Conservation (phyloP, 2,113 vertebrate genomes). For the Helogale parvula region DNA sequence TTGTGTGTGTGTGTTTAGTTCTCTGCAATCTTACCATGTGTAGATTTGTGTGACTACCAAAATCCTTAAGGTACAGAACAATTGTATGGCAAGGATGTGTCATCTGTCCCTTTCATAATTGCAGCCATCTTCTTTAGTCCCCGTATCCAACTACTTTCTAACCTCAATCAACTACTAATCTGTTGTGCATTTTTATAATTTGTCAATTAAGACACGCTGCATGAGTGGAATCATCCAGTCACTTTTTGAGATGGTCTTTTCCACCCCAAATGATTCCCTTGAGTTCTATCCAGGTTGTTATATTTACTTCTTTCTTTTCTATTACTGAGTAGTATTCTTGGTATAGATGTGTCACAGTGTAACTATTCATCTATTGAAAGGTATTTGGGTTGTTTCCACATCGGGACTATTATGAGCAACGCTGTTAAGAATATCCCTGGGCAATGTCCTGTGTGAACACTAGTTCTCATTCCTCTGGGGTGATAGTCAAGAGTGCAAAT, state of each 20-base stretch:
- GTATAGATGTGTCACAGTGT: not conserved
- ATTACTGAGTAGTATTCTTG: not conserved
- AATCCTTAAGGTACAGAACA: not conserved
- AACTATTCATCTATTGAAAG: not conserved
- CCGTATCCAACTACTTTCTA: not conserved
- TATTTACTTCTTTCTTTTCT: not conserved
- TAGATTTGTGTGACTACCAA: not conserved
- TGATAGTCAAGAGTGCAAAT: not conserved
- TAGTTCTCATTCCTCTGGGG: not conserved
- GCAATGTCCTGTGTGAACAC: not conserved
- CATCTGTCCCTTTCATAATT: not conserved
- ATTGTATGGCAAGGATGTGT: not conserved
- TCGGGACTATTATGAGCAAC: not conserved
- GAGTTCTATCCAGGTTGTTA: not conserved
- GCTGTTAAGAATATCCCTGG: not conserved
- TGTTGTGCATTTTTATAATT: not conserved
- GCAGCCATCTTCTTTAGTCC: not conserved
- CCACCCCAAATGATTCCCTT: not conserved
- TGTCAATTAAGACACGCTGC: not conserved
- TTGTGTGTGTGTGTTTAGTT: not conserved
- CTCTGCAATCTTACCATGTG: not conserved
- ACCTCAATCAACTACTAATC: not conserved
- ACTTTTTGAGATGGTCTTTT: not conserved
- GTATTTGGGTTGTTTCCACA: not conserved
- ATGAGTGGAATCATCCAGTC: not conserved